These are phyloP conservation scores for Lophura nycthemera DNA, from an alignment of 2,113 vertebrate species.

Conservation along the genomic window DNA sequence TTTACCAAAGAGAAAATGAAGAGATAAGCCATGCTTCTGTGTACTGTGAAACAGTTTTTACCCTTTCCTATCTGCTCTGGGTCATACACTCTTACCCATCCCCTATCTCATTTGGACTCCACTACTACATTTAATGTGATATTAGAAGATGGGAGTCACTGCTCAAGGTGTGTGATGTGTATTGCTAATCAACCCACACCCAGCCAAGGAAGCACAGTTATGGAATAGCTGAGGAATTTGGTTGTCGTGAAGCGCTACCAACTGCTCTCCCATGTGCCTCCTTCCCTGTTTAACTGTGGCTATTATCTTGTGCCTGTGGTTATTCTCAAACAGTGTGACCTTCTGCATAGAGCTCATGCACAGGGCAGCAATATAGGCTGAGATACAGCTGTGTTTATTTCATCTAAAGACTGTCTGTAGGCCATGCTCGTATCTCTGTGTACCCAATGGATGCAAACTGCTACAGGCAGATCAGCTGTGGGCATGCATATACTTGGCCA, in stretches of 20 bases:
- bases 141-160: not conserved
- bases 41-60: not conserved
- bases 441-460: not conserved
- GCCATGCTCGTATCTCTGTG: not conserved
- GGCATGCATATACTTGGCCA: accelerated
- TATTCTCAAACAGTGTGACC: not conserved
- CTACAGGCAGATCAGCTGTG: not conserved
- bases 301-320: accelerated
- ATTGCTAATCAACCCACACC: not conserved
- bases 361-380: not conserved
- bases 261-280: not conserved
- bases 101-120: not conserved
- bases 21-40: not conserved
- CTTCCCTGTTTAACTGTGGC: not conserved
- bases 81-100: not conserved
- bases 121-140: not conserved
- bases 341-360: not conserved
- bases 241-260: not conserved
- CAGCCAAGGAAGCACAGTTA: not conserved
- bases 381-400: not conserved
- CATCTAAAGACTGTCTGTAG: not conserved
- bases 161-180: accelerated
- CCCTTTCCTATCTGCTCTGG: not conserved
- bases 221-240: not conserved
- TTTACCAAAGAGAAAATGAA: not conserved